Evolutionary conservation across 2,797 vertebrate species (phyloP).

Genomic region (Diceros bicornis): DNA sequence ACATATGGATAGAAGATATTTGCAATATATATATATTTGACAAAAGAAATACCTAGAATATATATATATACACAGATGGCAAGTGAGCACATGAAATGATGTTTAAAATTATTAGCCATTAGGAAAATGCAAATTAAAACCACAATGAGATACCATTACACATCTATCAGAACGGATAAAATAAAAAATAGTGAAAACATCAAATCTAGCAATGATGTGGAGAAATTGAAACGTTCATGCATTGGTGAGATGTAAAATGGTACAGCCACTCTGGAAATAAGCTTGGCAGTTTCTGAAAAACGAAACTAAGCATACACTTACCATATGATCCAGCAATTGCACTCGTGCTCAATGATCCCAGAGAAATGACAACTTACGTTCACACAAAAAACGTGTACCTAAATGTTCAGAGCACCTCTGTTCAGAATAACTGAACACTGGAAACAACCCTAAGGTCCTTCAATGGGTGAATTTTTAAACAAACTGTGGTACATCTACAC

Average conservation of each 20-base stretch:
- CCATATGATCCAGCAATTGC: not conserved
- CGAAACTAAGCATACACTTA: not conserved
- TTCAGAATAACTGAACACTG: not conserved
- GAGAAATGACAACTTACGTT: not conserved
- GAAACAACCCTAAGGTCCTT: not conserved
- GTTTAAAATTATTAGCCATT: not conserved
- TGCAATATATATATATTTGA: not conserved
- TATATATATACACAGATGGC: not conserved
- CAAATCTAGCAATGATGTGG: not conserved
- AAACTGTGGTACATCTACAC: not conserved
- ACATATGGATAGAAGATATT: not conserved
- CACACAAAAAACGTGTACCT: not conserved
- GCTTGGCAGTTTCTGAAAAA: not conserved
- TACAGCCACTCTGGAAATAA: not conserved
- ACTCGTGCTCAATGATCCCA: not conserved
- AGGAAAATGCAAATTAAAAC: not conserved
- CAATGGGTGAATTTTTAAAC: not conserved
- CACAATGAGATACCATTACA: not conserved
- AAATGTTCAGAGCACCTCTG: not conserved
- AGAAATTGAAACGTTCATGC: not conserved
- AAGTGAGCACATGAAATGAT: not conserved
- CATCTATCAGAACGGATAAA: not conserved
- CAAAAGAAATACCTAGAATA: not conserved
- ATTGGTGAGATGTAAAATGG: not conserved
- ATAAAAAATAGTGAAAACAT: not conserved